These are phyloP conservation scores for Lithodes maja DNA, from an alignment of 2,888 invertebrate species.

Conservation along the genomic window DNA sequence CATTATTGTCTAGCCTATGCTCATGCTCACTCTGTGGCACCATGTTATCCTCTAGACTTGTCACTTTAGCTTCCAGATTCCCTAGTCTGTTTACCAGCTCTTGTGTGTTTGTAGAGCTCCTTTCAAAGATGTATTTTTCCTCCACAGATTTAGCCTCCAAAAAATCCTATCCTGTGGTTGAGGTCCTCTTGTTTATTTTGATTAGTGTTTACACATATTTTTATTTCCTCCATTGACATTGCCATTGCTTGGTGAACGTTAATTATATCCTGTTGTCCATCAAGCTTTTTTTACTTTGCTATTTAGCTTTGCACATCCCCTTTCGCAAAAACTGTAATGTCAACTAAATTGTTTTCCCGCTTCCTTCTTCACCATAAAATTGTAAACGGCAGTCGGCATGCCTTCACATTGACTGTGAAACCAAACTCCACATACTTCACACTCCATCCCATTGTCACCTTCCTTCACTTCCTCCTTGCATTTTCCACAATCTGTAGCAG, in stretches of 20 bases:
- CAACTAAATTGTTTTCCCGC: background rate
- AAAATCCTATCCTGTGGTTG: conserved; percentile 15
- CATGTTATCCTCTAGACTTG: background rate
- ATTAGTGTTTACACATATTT: conserved; percentile 4
- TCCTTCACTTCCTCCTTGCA: no score
- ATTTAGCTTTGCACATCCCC: conserved; percentile 22
- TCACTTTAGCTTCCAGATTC: conserved; percentile 10
- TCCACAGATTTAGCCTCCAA: conserved; percentile 16
- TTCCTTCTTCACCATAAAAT: no score
- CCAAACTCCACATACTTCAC: no score
- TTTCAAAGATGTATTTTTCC: conserved; percentile 5
- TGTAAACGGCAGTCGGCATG: no score
- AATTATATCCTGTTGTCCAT: background rate
- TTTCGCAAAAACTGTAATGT: conserved; percentile 18
- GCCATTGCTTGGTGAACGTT: background rate
- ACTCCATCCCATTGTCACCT: no score
- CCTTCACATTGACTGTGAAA: no score
- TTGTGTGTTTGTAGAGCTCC: background rate
- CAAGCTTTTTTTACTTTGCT: conserved; percentile 20
- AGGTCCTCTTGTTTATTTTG: conserved; percentile 9
- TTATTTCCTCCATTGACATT: conserved; percentile 13
- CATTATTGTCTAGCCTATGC: background rate
- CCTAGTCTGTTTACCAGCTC: conserved; percentile 13
- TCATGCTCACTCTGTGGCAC: background rate
- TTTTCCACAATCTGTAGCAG: no score